Evolutionary conservation across 2,888 invertebrate species (phyloP), one percentile per base, ranked within the genome.

Genomic region (Drosophila prolongata): DNA sequence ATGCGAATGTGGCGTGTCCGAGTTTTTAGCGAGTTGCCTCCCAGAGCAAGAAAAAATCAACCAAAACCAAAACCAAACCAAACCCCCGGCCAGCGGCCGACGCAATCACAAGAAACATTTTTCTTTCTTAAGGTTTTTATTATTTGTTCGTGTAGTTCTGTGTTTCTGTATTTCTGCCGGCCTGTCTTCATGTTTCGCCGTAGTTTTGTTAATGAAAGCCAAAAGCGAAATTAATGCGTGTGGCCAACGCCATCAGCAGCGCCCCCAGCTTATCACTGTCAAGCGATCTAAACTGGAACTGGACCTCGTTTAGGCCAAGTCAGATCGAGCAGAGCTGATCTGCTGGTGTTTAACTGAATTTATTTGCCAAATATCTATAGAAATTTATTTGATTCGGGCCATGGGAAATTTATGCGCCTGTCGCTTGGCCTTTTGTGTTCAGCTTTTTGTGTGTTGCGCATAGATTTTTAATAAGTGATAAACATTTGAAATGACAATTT

Each of bases 1-100:
- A 87, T 81, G 83, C 78, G 88, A 84, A 76, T 84, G 84, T 84
- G 89, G 84, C 84, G 84, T 88, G 84, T 84, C 84, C 87, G 73
- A 86, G 83, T 78, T 83, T 82, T 82, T 88, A 85, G 88, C 79
- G 76, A 61, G 71, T 68, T 67, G 44, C 83, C 61, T 79, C 75
- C 70, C 80, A 86, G 59, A 19, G 38, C 42, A n/a, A 50, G 16
- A 37, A 30, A 56, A 57, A 46, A 46, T 46, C 56, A 49, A 35
- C 49, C 14, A 24, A 47, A 19, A 52, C 1, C 19, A 6, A 19
- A 60, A 35, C 19, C 19, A 16, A 16, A 16, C 55, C 72, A 54
- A 66, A 69, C 66, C 65, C 60, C 60, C 68, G 60, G 54, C 35
- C 64, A 34, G 44, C 30, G 58, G 44, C 78, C 73, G 87, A 84